Percentiles rank a stretch among this genome's conserved stretches.
Evolutionary conservation across 1,140 invertebrate genomes (phyloP).

Genomic region (Drosophila oshimai): DNA sequence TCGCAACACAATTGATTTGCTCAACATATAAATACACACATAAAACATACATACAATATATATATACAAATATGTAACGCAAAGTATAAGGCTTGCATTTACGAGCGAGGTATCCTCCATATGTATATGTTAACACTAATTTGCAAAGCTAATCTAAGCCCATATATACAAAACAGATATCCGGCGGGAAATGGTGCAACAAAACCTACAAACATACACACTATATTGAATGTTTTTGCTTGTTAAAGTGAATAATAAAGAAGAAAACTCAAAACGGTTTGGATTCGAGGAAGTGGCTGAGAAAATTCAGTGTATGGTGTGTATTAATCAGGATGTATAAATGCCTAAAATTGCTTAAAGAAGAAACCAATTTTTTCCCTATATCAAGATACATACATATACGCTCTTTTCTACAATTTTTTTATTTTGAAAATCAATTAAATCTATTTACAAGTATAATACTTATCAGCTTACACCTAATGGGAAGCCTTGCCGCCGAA

Average conservation of each 20-base stretch:
- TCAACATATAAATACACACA: slow-evolving; percentile 38
- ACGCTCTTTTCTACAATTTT: no score
- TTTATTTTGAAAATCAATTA: no score
- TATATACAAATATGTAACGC: slow-evolving; percentile 42
- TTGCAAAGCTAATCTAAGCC: slow-evolving; percentile 73
- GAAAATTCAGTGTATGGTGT: neutral
- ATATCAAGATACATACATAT: no score
- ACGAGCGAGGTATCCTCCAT: slow-evolving; percentile 44
- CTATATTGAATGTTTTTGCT: slow-evolving; percentile 82
- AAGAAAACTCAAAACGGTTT: slow-evolving; percentile 36
- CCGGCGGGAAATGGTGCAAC: slow-evolving; percentile 6
- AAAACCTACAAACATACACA: slow-evolving; percentile 49
- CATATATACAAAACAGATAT: slow-evolving; percentile 41
- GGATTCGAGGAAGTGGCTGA: neutral
- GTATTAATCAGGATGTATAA: no score
- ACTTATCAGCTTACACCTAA: no score
- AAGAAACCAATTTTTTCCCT: no score
- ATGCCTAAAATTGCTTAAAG: no score
- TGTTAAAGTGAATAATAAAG: slow-evolving; percentile 79
- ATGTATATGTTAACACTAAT: slow-evolving; percentile 70
- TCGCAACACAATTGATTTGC: slow-evolving; percentile 61
- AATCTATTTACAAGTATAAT: no score
- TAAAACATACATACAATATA: slow-evolving; percentile 30
- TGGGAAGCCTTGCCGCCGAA: no score
- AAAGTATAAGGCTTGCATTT: slow-evolving; percentile 54